Evolutionary conservation across 2,113 vertebrate species (phyloP).

Genomic region (Rana temporaria): DNA sequence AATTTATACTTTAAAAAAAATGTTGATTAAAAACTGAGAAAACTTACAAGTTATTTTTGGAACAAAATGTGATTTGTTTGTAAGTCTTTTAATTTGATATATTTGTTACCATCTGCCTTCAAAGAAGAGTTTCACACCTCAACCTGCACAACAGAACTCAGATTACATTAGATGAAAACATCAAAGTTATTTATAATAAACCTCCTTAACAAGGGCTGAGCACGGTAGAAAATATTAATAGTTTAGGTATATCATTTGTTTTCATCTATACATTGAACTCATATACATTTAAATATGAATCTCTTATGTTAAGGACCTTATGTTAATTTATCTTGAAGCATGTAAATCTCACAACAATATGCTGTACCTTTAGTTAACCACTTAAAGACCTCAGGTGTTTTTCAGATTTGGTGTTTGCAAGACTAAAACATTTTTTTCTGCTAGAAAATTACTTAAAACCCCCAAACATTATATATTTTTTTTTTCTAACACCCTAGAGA

Average conservation of each 20-base stretch:
- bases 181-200: conserved; percentile 48
- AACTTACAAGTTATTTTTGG: conserved; percentile 3
- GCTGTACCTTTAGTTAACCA: too few species aligned
- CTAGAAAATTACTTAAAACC: too few species aligned
- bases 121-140: conserved; percentile 31
- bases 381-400: too few species aligned
- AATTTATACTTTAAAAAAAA: background rate
- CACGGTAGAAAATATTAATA: background rate
- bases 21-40: background rate
- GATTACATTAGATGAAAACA: conserved; percentile 24
- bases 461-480: too few species aligned
- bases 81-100: conserved; percentile 28
- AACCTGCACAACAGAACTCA: conserved; percentile 38
- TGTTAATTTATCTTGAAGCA: too few species aligned
- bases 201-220: background rate
- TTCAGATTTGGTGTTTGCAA: too few species aligned
- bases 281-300: too few species aligned
- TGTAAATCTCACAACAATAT: too few species aligned
- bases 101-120: conserved; percentile 43
- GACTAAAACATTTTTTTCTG: too few species aligned
- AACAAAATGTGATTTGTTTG: conserved; percentile 9
- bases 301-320: too few species aligned
- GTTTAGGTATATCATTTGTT: background rate
- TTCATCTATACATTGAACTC: too few species aligned
- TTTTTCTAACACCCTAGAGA: too few species aligned